Conservation (phyloP, 2,113 vertebrate species). For the Ariopsis seemanni region DNA sequence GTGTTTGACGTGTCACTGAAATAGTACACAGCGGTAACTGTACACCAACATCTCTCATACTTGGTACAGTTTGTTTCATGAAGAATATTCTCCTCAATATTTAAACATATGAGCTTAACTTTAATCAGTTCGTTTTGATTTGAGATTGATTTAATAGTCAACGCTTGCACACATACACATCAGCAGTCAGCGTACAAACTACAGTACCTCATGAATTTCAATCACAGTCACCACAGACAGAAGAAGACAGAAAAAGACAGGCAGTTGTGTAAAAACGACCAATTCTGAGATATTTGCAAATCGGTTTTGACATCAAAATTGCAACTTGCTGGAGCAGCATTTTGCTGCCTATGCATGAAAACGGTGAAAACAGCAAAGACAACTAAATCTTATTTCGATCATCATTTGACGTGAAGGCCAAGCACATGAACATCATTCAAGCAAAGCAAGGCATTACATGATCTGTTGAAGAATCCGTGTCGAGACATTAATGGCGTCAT, state of each 20-base stretch:
- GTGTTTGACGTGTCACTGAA: not conserved
- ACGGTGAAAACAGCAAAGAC: not conserved
- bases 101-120: not conserved
- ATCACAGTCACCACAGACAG: slow-evolving; percentile 38
- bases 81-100: not conserved
- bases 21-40: not conserved
- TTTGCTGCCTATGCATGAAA: not conserved
- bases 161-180: slow-evolving; percentile 17
- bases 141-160: not conserved
- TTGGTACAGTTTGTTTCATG: not conserved
- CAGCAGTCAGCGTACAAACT: slow-evolving; percentile 34
- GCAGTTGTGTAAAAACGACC: not conserved
- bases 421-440: not conserved
- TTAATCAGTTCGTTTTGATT: not conserved
- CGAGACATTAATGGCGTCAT: slow-evolving; percentile 8
- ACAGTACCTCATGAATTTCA: slow-evolving; percentile 37
- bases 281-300: slow-evolving; percentile 20
- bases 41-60: not conserved
- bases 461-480: not conserved
- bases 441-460: not conserved
- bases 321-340: slow-evolving; percentile 31
- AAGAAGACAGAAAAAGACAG: slow-evolving; percentile 18
- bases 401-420: not conserved
- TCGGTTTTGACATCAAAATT: slow-evolving; percentile 36
- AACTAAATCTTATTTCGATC: not conserved